A percentile compares a stretch with the other conserved stretches of the same genome.
Evolutionary conservation across 1,140 invertebrate species (phyloP).

Genomic region (fruit fly (Drosophila melanogaster)): Release_6_plus_ISO1_MT NC_004354.4:6667001-6667500

Average conservation of each 20-base stretch:
- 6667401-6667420: constrained; percentile 11
- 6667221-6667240: not conserved
- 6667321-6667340: not conserved
- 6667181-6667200: constrained; percentile 19
- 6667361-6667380: not conserved
- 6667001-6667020: constrained; percentile 97
- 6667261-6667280: constrained; percentile 25
- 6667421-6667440: constrained; percentile 9
- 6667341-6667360: constrained; percentile 5
- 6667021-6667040: constrained; percentile 96
- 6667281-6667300: constrained; percentile 9
- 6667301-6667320: not conserved
- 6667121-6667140: constrained; percentile 19
- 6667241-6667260: constrained; percentile 14
- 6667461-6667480: constrained; percentile 34
- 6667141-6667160: constrained; percentile 17
- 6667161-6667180: constrained; percentile 47
- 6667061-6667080: constrained; percentile 35
- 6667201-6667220: constrained; percentile 5
- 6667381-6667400: constrained; percentile 18
- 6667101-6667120: constrained; percentile 1
- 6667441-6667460: constrained; percentile 13
- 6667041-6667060: constrained; percentile 91
- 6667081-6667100: constrained; percentile 42
- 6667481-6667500: constrained; percentile 2